Evolutionary conservation across 2,888 invertebrate species (phyloP), one percentile per base, ranked within the genome.

Genomic region (Nephrotoma appendiculata): DNA sequence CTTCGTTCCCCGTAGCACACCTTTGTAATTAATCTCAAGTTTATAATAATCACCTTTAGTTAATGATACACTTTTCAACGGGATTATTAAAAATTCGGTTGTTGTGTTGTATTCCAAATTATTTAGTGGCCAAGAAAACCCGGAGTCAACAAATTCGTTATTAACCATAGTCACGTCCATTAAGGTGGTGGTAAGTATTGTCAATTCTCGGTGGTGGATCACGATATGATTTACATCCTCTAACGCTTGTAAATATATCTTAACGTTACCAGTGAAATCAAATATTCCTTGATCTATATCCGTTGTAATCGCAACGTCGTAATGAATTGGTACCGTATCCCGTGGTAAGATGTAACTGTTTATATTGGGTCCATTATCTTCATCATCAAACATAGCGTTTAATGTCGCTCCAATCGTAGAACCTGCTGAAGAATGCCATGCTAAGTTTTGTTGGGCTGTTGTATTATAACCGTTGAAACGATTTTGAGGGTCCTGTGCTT

Each of bases 1-100:
- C 90, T 95, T 93, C 87, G 95, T 94, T 12, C 92, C 92, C 84
- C 93, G 93, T 48, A 94, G 93, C 9, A 90, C 90, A 0, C 94
- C 95, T 0, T 89, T 89, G 88, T 94, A 96, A 0, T 90, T 89
- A 87, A 95, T 94, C 44, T 91, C 90, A 1, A 95, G 88, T 0
- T 89, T 89, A 89, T 84, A 84, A 5, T 7, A n/a, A n/a, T 15
- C 0, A 84, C 6, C 42, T 42, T 0, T 84, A 2, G 12, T 42
- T 6, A 42, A 6, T 84, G 6, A 6, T 6, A 42, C 84, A 41
- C 7, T n/a, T n/a, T 41, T 42, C 31, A 71, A 41, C 0, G 83
- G 85, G 9, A 87, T 86, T 43, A 42, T 89, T 6, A 90, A 88
- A 87, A 91, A 91, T 86, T 91, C 91, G 3, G 89, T 89, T 6